Base-by-base conservation (phyloP, 2,797 vertebrate species). In the Manis javanica region DNA sequence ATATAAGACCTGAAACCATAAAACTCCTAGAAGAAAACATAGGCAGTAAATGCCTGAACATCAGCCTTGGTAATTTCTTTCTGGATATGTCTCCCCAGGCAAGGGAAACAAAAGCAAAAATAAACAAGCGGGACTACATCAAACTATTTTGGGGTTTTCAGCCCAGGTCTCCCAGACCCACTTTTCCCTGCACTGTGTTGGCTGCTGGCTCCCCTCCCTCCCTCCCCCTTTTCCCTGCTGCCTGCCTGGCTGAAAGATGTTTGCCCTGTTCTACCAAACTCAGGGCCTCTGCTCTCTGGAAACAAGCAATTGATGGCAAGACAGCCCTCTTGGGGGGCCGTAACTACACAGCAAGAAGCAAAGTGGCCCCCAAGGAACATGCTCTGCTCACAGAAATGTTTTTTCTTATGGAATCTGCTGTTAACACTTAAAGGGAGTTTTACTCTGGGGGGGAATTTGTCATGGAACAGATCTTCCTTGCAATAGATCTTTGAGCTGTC, bases 401-500 rank as follows among this genome's bases (percentile, higher is more conserved):
- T 86, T 86, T 96, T 87, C 95, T 92, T 91, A 95, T 69, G 79
- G 94, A 96, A 96, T 90, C 96, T 96, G 96, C 93, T 82, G 74
- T 97, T 96, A 97, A 87, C 95, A 85, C 95, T 97, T 97, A 51
- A 57, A 83, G 87, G 55, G 59, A 91, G 91, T 96, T 95, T 97
- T 77, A 29, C 95, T 93, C 91, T 87, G 37, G 89, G 55, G 96
- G 90, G 37, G 19, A 12, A 59, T 97, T 94, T 96, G 83, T 96
- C 91, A 84, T 0, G 26, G 74, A 90, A 37, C 74, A 57, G 87
- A 82, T 86, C 86, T 92, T 91, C 39, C 79, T 78, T 9, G 61
- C 66, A 78, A 93, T 61, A 91, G 82, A 96, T 97, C 91, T 96
- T 59, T 0, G 42, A 49, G 87, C 82, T 39, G 75, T 85, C 90